A percentile compares a stretch with the other conserved stretches of the same genome.
Conservation (phyloP, 1,140 invertebrate genomes). For the Heterodera schachtii region DNA sequence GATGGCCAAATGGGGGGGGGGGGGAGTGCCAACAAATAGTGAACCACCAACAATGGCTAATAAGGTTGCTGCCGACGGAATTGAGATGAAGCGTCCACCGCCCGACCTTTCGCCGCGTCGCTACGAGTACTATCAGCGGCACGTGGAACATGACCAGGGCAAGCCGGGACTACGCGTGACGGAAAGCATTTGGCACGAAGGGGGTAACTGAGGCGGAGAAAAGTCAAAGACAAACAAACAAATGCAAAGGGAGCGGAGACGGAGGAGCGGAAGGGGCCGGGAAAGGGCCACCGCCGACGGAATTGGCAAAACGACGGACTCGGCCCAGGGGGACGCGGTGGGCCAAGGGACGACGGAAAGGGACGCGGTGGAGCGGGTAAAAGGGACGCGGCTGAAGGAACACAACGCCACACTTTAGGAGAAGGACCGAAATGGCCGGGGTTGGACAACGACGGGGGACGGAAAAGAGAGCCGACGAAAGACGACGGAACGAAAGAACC, state of each 20-base stretch:
- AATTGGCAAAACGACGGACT: not conserved
- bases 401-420: not conserved
- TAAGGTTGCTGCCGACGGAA: conserved; percentile 58
- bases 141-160: conserved; percentile 52
- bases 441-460: conserved; percentile 44
- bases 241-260: not conserved
- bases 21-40: too few relatives aligned
- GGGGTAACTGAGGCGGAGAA: conserved; percentile 5
- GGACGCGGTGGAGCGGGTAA: conserved; percentile 6
- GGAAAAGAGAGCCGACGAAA: conserved; percentile 41
- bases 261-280: not conserved
- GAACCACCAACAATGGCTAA: too few relatives aligned
- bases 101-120: conserved; percentile 56
- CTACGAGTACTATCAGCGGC: conserved; percentile 42
- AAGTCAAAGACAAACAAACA: not conserved
- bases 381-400: conserved; percentile 23
- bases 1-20: not conserved
- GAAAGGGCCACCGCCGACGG: not conserved
- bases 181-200: conserved; percentile 48
- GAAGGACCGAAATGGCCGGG: conserved; percentile 19
- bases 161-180: conserved; percentile 38
- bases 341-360: conserved; percentile 27
- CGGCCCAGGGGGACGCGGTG: conserved; percentile 25
- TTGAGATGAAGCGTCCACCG: conserved; percentile 62
- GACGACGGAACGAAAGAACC: conserved; percentile 20